phyloP scores from a whole-genome alignment of 2,113 vertebrate genomes.

The Nestor notabilis region DNA sequence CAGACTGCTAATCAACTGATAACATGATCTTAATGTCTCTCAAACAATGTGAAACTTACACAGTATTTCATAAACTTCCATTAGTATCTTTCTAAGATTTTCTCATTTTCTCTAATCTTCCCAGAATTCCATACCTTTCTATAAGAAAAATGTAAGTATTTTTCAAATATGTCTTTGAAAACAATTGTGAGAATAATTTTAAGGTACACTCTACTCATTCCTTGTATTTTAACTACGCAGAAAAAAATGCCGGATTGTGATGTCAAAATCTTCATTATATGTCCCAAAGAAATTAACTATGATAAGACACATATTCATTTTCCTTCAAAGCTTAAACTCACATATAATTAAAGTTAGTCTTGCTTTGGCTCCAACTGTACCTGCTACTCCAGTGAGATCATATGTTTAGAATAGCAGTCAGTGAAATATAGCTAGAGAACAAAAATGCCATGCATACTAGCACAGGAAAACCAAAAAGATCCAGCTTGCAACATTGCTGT shows the following conservation, averaged over 20 bases:
- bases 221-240: background rate
- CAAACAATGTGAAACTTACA: background rate
- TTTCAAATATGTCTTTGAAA: background rate
- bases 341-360: background rate
- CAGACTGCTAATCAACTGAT: background rate
- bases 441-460: background rate
- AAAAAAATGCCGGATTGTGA: background rate
- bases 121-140: background rate
- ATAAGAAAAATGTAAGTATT: background rate
- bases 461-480: background rate
- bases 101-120: background rate
- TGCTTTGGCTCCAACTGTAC: slow-evolving; percentile 14
- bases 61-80: background rate
- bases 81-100: background rate
- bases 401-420: background rate
- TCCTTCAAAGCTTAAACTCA: background rate
- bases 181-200: background rate
- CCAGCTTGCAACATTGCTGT: background rate
- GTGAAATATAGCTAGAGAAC: background rate
- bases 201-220: background rate
- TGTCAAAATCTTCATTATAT: background rate
- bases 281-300: background rate
- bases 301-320: background rate
- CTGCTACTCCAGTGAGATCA: slow-evolving; percentile 41
- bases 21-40: background rate